These are phyloP conservation scores for Chesias legatella DNA, from an alignment of 2,888 invertebrate genomes.

Conservation along the genomic window DNA sequence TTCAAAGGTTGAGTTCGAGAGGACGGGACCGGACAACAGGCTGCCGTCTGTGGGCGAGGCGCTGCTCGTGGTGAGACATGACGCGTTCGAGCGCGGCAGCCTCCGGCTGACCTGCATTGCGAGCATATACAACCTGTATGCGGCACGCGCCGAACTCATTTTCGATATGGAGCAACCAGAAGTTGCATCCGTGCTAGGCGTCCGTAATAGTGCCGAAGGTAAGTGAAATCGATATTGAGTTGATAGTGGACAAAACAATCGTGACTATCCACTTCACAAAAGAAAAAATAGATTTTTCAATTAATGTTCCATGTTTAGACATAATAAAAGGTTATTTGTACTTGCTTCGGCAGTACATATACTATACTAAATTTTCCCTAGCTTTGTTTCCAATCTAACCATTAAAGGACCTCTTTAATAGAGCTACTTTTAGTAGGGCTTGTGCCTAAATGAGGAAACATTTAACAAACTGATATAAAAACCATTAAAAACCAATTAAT, in stretches of 20 bases:
- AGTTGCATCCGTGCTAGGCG: slow-evolving; percentile 87
- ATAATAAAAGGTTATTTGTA: no score
- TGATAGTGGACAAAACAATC: slow-evolving; percentile 3
- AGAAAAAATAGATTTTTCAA: no score
- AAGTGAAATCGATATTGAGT: slow-evolving; percentile 47
- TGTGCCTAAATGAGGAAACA: no score
- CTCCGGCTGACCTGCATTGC: slow-evolving; percentile 84
- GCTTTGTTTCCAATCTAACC: no score
- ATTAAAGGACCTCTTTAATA: no score
- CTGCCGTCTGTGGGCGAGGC: slow-evolving; percentile 70
- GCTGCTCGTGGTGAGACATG: slow-evolving; percentile 82
- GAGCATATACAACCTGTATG: slow-evolving; percentile 84
- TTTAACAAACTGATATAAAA: no score
- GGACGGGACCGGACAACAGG: slow-evolving; percentile 66
- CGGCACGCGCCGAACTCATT: slow-evolving; percentile 81
- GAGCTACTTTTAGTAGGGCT: no score
- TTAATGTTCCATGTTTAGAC: no score
- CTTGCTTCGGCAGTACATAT: no score
- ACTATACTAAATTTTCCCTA: no score
- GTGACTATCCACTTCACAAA: no score
- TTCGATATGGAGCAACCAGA: slow-evolving; percentile 88
- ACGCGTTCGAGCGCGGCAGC: slow-evolving; percentile 83
- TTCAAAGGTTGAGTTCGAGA: slow-evolving; percentile 56
- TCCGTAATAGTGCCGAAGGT: slow-evolving; percentile 82
- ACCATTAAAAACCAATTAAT: no score